Evolutionary conservation across 2,113 vertebrate species (phyloP).

Genomic region (Lophius piscatorius): DNA sequence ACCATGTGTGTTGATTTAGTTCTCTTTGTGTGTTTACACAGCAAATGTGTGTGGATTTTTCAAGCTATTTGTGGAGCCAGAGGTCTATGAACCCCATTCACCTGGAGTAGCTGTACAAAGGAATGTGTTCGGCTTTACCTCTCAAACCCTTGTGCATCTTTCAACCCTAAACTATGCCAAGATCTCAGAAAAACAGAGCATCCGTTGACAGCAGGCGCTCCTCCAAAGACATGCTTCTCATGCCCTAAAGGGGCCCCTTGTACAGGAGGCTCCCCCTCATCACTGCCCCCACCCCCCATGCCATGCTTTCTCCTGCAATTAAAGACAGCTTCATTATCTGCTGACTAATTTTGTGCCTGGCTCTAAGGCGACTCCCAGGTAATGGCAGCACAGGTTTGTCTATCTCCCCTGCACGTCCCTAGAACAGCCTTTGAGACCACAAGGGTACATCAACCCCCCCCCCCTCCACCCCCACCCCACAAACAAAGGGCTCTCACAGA

Average conservation of each 20-base stretch:
- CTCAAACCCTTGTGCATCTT: slow-evolving; percentile 62
- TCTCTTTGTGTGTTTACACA: slow-evolving; percentile 12
- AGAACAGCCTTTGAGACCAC: slow-evolving; percentile 58
- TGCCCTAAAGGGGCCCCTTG: slow-evolving; percentile 63
- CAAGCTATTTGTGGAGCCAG: slow-evolving; percentile 21
- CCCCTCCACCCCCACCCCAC: slow-evolving; percentile 43
- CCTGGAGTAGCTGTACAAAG: slow-evolving; percentile 52
- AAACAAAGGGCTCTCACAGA: slow-evolving; percentile 81
- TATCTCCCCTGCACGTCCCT: slow-evolving; percentile 42
- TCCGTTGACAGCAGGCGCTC: slow-evolving; percentile 69
- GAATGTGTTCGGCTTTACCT: slow-evolving; percentile 58
- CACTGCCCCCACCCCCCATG: slow-evolving; percentile 9
- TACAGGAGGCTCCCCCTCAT: slow-evolving; percentile 42
- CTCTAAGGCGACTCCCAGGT: slow-evolving; percentile 81
- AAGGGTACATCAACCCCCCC: slow-evolving; percentile 70
- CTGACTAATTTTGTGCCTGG: slow-evolving; percentile 81
- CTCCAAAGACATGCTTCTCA: slow-evolving; percentile 77
- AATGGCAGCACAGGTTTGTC: slow-evolving; percentile 66
- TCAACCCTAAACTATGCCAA: slow-evolving; percentile 68
- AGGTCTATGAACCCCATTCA: slow-evolving; percentile 50
- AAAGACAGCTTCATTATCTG: slow-evolving; percentile 87
- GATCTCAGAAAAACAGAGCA: slow-evolving; percentile 66
- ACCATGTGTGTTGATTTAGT: not conserved
- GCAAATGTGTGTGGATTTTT: too few species aligned
- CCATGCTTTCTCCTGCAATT: slow-evolving; percentile 63